Evolutionary conservation across 2,888 invertebrate genomes (phyloP), one percentile per base, ranked within the genome.

Genomic region (Hirtodrosophila histrioides): DNA sequence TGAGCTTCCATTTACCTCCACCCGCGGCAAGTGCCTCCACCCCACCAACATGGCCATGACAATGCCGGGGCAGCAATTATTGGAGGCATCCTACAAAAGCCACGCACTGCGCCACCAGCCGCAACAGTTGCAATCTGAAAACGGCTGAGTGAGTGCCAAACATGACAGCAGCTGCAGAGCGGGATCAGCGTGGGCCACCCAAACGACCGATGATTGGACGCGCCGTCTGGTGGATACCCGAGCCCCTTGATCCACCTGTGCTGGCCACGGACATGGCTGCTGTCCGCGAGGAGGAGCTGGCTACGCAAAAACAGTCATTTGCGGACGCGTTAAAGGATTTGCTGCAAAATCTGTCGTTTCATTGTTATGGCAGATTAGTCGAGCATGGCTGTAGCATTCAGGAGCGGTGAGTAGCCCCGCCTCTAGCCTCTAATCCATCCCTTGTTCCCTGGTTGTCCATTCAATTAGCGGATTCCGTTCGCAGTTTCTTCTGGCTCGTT

Each of bases 281-380:
- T n/a, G n/a, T n/a, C 12, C 53, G 62, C 41, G 58, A 68, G 29
- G 74, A 60, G 57, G 68, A 63, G 17, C 7, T 17, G 40, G 61
- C 56, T 54, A 46, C 48, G 70, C 89, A 70, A 61, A 89, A 86
- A 78, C 67, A 78, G 75, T 65, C 86, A 63, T 89, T 86, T 72
- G 68, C 65, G 31, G 75, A 61, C 44, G 89, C 72, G 64, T 70
- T 90, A 73, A 88, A 79, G 85, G 91, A 90, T 78, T 90, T 90
- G 60, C 76, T 91, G 77, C 67, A 70, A 56, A 88, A 91, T 72
- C 78, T 90, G 61, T 91, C 91, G 46, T 88, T 91, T 72, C 91
- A 90, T 86, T 90, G 90, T 79, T 91, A 91, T 78, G 81, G 85
- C 54, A 91, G 89, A 84, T 83, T 91, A 79, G 88, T 90, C 63